phyloP scores from a whole-genome alignment of 2,797 vertebrate species.

The Caiman crocodilus region DNA sequence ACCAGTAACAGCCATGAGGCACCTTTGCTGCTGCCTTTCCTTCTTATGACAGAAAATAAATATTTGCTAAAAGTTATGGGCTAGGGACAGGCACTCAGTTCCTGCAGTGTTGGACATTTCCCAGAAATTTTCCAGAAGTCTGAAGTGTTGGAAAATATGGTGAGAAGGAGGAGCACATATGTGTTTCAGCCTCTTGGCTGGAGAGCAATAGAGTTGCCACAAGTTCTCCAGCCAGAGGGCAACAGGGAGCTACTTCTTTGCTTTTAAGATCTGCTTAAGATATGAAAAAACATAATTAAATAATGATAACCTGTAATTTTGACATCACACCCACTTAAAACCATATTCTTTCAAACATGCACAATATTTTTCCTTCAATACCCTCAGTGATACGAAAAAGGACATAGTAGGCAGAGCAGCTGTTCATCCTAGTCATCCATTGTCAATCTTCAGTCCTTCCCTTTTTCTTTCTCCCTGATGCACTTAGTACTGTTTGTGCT shows the following conservation, averaged over 20 bases:
- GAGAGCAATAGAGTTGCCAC: too few species aligned
- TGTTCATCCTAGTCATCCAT: neutral
- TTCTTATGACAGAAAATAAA: slow-evolving; percentile 51
- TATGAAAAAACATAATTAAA: slow-evolving; percentile 49
- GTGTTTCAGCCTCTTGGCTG: too few species aligned
- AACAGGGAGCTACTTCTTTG: neutral
- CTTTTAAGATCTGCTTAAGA: slow-evolving; percentile 37
- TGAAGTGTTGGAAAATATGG: too few species aligned
- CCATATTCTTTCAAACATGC: neutral
- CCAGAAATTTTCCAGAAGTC: too few species aligned
- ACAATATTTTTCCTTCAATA: slow-evolving; percentile 9
- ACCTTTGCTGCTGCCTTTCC: slow-evolving; percentile 22
- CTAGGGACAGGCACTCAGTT: too few species aligned
- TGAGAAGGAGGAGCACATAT: too few species aligned
- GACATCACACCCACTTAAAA: slow-evolving; percentile 28
- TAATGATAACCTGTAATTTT: slow-evolving; percentile 63
- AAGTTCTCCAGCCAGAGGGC: too few species aligned
- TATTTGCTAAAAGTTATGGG: neutral
- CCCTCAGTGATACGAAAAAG: neutral
- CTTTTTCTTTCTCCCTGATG: neutral
- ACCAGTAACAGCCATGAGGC: neutral
- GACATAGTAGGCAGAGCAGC: neutral
- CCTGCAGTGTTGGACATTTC: too few species aligned
- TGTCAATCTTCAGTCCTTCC: neutral
- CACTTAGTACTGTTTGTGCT: neutral